phyloP scores from a whole-genome alignment of 1,140 invertebrate species.

The Bemisia tabaci region DNA sequence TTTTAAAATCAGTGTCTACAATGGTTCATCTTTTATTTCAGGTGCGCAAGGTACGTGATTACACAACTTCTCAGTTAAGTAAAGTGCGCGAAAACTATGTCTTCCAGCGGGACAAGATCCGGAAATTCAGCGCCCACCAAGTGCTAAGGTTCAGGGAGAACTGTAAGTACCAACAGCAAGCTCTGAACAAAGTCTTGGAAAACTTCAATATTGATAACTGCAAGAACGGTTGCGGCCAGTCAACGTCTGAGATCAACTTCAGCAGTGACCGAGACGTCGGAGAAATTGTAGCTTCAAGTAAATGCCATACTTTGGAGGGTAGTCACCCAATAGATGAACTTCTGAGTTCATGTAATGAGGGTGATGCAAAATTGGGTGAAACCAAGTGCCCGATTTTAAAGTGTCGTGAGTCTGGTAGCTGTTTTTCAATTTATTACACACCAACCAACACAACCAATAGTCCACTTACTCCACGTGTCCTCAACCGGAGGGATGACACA shows the following conservation, averaged over 20 bases:
- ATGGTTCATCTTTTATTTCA: too few relatives aligned
- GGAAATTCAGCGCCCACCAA: conserved; percentile 90
- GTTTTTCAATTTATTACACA: neutral
- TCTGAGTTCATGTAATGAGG: neutral
- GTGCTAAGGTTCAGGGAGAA: conserved; percentile 77
- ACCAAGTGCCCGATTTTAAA: neutral
- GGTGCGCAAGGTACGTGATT: conserved; percentile 74
- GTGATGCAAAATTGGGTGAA: neutral
- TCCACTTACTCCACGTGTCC: neutral
- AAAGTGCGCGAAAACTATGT: conserved; percentile 90
- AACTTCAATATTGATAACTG: conserved; percentile 72
- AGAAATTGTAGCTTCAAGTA: neutral
- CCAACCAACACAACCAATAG: neutral
- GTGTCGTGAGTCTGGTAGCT: neutral
- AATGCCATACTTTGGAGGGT: neutral
- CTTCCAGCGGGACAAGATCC: conserved; percentile 84
- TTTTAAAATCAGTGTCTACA: too few relatives aligned
- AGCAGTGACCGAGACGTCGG: conserved; percentile 35
- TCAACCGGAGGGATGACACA: neutral
- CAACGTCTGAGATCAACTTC: conserved; percentile 58
- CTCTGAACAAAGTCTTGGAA: conserved; percentile 84
- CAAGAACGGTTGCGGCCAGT: conserved; percentile 52
- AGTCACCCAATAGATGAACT: neutral
- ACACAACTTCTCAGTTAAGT: conserved; percentile 75
- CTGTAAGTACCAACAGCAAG: conserved; percentile 89